These are phyloP conservation scores for Bradypodion ventrale DNA, from an alignment of 2,797 vertebrate genomes.

Conservation along the genomic window DNA sequence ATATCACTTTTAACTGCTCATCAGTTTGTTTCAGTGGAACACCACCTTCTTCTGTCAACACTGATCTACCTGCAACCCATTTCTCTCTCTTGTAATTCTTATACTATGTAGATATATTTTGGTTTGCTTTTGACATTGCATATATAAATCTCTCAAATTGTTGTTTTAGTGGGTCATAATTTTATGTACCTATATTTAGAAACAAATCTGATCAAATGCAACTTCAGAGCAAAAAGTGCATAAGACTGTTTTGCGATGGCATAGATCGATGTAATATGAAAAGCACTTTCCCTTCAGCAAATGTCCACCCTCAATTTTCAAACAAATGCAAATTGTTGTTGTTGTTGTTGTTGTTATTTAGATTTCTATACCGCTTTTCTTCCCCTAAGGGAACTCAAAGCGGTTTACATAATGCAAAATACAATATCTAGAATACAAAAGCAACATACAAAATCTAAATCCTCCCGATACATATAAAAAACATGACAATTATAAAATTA, in stretches of 20 bases:
- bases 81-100: background rate
- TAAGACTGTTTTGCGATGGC: background rate
- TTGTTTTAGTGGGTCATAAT: background rate
- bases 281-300: background rate
- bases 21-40: background rate
- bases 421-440: too few species aligned
- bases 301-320: too few species aligned
- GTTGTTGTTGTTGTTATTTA: too few species aligned
- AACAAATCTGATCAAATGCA: background rate
- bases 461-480: too few species aligned
- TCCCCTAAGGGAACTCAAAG: too few species aligned
- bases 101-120: background rate
- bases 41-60: background rate
- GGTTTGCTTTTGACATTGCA: background rate
- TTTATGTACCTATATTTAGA: background rate
- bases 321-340: background rate
- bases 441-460: too few species aligned
- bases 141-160: background rate
- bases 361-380: too few species aligned
- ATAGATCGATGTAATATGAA: too few species aligned
- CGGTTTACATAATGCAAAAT: too few species aligned
- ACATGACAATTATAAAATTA: too few species aligned
- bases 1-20: background rate
- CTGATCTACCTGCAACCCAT: background rate
- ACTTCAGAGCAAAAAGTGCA: background rate